Evolutionary conservation across 2,113 vertebrate genomes (phyloP).

Genomic region (Trogon melanurus): DNA sequence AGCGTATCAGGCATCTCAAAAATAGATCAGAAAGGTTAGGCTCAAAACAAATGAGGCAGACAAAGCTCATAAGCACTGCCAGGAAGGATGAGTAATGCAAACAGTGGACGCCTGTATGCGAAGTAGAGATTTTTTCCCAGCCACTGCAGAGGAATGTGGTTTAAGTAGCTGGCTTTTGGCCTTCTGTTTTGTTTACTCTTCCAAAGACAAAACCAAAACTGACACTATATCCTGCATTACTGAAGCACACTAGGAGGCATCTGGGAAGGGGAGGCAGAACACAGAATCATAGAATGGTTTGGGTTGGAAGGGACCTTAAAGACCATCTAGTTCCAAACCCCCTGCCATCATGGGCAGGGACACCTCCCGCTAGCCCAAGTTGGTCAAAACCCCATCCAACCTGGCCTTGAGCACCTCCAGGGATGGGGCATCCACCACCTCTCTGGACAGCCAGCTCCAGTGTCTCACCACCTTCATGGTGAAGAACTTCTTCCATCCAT

Average conservation of each 20-base stretch:
- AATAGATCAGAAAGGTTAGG: neutral
- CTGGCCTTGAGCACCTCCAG: neutral
- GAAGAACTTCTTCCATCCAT: neutral
- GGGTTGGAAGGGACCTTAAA: neutral
- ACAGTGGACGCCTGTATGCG: neutral
- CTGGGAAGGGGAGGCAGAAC: neutral
- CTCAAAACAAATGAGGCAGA: neutral
- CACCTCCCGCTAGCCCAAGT: neutral
- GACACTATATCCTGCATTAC: neutral
- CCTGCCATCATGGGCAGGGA: no score
- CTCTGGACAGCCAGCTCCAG: neutral
- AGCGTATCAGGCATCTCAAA: neutral
- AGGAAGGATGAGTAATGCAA: neutral
- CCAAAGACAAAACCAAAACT: slow-evolving; percentile 25
- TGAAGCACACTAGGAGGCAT: neutral
- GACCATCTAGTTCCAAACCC: neutral
- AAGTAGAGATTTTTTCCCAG: neutral
- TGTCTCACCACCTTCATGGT: neutral
- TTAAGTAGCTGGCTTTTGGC: neutral
- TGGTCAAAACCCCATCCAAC: neutral
- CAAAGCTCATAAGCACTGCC: neutral
- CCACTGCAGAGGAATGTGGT: neutral
- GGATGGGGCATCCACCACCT: neutral
- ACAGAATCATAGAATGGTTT: neutral
- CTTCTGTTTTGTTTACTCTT: slow-evolving; percentile 10